Evolutionary conservation across 2,113 vertebrate species (phyloP), one percentile per base, ranked within the genome.

Genomic region (Etheostoma cragini): DNA sequence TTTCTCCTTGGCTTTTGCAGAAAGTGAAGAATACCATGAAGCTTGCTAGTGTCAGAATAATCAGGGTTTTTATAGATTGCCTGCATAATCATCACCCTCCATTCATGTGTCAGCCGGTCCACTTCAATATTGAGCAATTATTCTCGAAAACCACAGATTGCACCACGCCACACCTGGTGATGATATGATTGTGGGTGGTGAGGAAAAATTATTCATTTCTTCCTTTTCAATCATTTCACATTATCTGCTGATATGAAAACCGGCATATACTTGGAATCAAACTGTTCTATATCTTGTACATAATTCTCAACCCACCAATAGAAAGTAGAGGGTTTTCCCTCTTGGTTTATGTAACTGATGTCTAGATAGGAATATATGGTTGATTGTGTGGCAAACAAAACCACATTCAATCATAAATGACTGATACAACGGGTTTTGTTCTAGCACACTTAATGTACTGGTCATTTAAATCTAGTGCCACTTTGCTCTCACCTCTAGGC

Each of bases 21-120:
- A 19, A 5, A 61, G 5, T 57, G 56, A 83, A 77, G 62, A 65
- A 87, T 54, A 78, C 30, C 21, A 63, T 63, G 49, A 56, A 72
- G 35, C 35, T 64, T 45, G 13, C 50, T 54, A 47, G 33, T 53
- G 61, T 63, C 56, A 68, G 22, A 75, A 76, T 76, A 84, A 67
- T 86, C 69, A 86, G 45, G 30, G 38, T 62, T 80, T 70, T 35
- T 63, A 83, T 84, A 77, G 81, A 86, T 81, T 47, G 6, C 46
- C 58, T 67, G 68, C 30, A 10, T 84, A 87, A 87, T 82, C 49
- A 64, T 60, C 72, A 75, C 19, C 68, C 30, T 70, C 76, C 61
- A 76, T 63, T 90, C 68, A 66, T 26, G 49, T 58, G 61, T 80
- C 54, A 62, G 35, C 78, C 50, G 58, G n/a, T 72, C 26, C 47